phyloP scores from a whole-genome alignment of 2,113 vertebrate species.

The Entomyzon cyanotis region DNA sequence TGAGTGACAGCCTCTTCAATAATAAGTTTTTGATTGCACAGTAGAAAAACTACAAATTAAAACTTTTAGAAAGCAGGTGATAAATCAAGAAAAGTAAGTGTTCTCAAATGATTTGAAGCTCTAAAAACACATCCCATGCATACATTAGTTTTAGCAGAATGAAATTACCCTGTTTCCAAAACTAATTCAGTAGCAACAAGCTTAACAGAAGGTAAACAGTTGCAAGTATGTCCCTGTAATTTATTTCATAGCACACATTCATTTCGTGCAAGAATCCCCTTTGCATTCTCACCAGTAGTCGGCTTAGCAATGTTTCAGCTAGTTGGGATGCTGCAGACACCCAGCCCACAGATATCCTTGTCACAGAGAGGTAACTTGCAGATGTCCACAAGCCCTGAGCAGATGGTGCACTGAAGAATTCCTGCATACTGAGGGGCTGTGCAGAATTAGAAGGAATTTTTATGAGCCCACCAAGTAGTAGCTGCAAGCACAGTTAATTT shows the following conservation, averaged over 20 bases:
- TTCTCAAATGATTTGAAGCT: not conserved
- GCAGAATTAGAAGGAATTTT: slow-evolving; percentile 49
- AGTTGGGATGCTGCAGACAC: not conserved
- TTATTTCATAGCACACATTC: not conserved
- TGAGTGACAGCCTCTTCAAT: not conserved
- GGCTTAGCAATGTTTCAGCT: not conserved
- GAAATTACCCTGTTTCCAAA: not conserved
- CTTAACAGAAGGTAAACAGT: not conserved
- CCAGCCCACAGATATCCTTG: not conserved
- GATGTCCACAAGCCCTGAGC: slow-evolving; percentile 34
- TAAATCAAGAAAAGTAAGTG: not conserved
- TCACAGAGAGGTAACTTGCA: slow-evolving; percentile 40
- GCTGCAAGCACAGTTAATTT: slow-evolving; percentile 53
- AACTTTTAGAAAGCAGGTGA: not conserved
- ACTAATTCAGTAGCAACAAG: slow-evolving; percentile 5
- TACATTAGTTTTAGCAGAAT: not conserved
- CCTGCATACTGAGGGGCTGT: slow-evolving; percentile 1
- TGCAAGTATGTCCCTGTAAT: not conserved
- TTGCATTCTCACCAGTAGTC: not conserved
- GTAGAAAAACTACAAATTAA: not conserved
- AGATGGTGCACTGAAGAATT: slow-evolving; percentile 50
- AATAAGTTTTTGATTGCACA: not conserved
- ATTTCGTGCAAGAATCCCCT: not conserved
- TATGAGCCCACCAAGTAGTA: slow-evolving; percentile 44
- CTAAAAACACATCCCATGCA: not conserved